phyloP scores from a whole-genome alignment of 2,888 invertebrate genomes.

The Seira ritae region DNA sequence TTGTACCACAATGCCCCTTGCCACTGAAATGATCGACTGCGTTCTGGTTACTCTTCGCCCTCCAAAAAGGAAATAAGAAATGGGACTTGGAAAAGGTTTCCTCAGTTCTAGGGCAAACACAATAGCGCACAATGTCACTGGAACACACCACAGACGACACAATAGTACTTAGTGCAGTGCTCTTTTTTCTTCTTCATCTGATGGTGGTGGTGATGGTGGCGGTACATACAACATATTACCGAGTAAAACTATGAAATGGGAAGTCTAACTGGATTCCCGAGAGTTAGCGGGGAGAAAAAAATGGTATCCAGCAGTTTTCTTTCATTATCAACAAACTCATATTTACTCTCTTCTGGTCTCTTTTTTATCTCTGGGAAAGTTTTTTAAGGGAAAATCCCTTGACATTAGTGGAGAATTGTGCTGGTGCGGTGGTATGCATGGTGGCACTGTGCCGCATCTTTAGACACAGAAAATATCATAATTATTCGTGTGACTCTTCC shows the following conservation, averaged over 20 bases:
- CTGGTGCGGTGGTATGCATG: conserved; percentile 29
- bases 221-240: too few relatives aligned
- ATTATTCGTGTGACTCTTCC: conserved; percentile 59
- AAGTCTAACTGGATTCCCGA: neutral
- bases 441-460: neutral
- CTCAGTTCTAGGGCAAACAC: neutral
- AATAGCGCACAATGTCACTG: neutral
- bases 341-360: conserved; percentile 53
- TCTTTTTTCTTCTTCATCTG: too few relatives aligned
- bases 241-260: neutral
- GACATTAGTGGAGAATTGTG: conserved; percentile 51
- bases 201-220: too few relatives aligned
- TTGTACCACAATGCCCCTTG: conserved; percentile 14
- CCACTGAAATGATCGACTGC: conserved; percentile 13
- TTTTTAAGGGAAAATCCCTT: conserved; percentile 58
- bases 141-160: neutral
- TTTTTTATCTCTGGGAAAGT: conserved; percentile 62
- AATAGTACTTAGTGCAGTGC: too few relatives aligned
- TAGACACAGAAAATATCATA: conserved; percentile 57
- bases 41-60: neutral
- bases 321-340: conserved; percentile 66
- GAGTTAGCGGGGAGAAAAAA: conserved; percentile 36
- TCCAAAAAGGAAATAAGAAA: conserved; percentile 3
- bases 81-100: neutral
- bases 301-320: conserved; percentile 63